Evolutionary conservation across 2,888 invertebrate species (phyloP).

Genomic region (Netelia virgata): DNA sequence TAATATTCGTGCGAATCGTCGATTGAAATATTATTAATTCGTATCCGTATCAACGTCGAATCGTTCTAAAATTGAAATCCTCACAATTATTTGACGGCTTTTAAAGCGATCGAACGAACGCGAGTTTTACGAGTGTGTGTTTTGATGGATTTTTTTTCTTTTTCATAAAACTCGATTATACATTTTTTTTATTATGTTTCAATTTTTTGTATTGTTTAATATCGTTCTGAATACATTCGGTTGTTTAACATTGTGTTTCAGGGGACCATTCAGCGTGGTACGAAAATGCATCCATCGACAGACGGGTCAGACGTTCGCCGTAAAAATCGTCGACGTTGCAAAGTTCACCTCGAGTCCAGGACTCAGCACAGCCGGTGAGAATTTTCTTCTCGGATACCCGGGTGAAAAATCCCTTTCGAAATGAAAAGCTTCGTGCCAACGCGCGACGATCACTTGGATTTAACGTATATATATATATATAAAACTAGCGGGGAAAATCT

Average conservation of each 20-base stretch:
- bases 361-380: conserved; percentile 96
- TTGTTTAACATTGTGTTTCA: conserved; percentile 83
- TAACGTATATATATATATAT: conserved; percentile 4
- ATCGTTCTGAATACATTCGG: background rate
- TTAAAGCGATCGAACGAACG: too few relatives aligned
- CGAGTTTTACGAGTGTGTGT: too few relatives aligned
- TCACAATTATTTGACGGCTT: too few relatives aligned
- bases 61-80: background rate
- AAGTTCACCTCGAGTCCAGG: conserved; percentile 99
- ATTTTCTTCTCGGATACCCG: conserved; percentile 21
- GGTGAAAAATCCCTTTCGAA: background rate
- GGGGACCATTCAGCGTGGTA: conserved; percentile 98
- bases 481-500: background rate
- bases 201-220: conserved; percentile 7
- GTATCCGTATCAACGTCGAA: background rate
- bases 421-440: background rate
- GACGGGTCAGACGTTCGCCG: conserved; percentile 98
- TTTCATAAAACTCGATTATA: background rate
- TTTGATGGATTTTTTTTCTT: background rate
- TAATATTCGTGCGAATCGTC: too few relatives aligned
- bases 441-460: conserved; percentile 28
- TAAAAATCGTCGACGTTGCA: conserved; percentile 99
- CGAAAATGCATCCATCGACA: conserved; percentile 97
- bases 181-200: background rate
- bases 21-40: too few relatives aligned